Evolutionary conservation across 92 coral and sea anemone species (phyloP), one percentile per base, ranked within the genome.

Genomic region (Zoanthus solanderi): DNA sequence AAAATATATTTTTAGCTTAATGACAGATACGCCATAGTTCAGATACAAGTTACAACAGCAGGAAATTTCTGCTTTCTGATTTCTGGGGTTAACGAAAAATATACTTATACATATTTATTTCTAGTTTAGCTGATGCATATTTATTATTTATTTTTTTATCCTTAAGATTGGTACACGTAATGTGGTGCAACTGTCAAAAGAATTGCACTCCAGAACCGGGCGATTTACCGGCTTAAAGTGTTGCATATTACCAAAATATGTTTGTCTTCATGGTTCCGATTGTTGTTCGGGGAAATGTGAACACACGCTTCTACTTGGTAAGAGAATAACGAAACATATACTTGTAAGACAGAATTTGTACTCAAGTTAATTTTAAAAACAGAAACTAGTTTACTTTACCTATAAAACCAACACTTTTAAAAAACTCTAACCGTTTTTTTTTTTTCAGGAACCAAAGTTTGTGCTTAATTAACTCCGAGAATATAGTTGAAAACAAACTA

Each of bases 181-280:
- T 1, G 14, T 34, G 14, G 75, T 92, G 29, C 89, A 78, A 31
- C 74, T 85, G 48, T 88, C 90, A 31, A 29, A 71, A 75, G 84
- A 77, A 15, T 57, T 92, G 30, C 84, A 89, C 6, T 48, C 87
- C 9, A 68, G 84, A 61, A 76, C 78, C 57, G 94, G 94, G 45
- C 69, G 85, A 3, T 92, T 88, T 76, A 75, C 85, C 10, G 94
- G 94, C 6, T 61, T 92, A 76, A 88, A 86, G 76, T 92, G 94
- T 46, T 92, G 94, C 77, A 78, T 92, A n/a, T 60, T 76, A 23
- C 52, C 78, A 9, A 69, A 85, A 28, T 89, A 78, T 47, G 89
- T 88, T 50, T 92, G 94, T 76, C 77, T 85, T n/a, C 83, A 69
- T 53, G 54, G 83, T 83, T 28, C 85, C 28, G 94, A 92, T 72